Evolutionary conservation across 2,888 invertebrate species (phyloP).

Genomic region (Cataglyphis albicans): DNA sequence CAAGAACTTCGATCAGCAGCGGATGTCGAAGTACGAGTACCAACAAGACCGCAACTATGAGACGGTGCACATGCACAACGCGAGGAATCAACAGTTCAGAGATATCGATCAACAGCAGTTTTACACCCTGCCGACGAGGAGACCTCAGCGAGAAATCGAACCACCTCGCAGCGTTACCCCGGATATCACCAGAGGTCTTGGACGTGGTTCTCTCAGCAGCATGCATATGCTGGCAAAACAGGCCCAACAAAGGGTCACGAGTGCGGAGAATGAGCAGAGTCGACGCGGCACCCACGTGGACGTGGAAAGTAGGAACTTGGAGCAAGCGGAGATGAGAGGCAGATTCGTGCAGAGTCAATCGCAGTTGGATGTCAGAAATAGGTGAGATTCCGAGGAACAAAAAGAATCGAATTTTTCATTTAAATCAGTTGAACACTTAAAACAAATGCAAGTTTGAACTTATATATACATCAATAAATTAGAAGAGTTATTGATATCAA

Average conservation of each 20-base stretch:
- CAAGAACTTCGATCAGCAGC: constrained; percentile 37
- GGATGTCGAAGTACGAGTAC: constrained; percentile 50
- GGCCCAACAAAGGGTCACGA: constrained; percentile 74
- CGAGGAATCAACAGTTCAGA: constrained; percentile 73
- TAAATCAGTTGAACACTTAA: neutral
- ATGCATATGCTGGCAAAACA: constrained; percentile 82
- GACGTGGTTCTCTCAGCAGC: constrained; percentile 77
- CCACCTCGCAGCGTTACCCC: constrained; percentile 87
- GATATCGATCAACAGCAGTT: constrained; percentile 77
- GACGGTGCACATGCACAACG: constrained; percentile 71
- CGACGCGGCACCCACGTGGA: constrained; percentile 70
- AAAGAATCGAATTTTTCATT: neutral
- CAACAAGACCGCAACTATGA: constrained; percentile 60
- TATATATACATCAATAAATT: neutral
- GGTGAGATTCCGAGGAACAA: constrained; percentile 67
- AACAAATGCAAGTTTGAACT: neutral
- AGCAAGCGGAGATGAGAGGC: constrained; percentile 69
- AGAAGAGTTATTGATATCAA: neutral
- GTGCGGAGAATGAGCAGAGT: constrained; percentile 65
- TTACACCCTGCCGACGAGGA: constrained; percentile 86
- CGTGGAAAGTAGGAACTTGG: constrained; percentile 66
- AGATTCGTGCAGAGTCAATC: constrained; percentile 72
- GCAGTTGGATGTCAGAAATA: constrained; percentile 81
- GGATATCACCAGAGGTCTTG: constrained; percentile 87
- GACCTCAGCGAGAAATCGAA: constrained; percentile 84